Evolutionary conservation across 2,888 invertebrate genomes (phyloP).

Genomic region (Drosophila longiperda): DNA sequence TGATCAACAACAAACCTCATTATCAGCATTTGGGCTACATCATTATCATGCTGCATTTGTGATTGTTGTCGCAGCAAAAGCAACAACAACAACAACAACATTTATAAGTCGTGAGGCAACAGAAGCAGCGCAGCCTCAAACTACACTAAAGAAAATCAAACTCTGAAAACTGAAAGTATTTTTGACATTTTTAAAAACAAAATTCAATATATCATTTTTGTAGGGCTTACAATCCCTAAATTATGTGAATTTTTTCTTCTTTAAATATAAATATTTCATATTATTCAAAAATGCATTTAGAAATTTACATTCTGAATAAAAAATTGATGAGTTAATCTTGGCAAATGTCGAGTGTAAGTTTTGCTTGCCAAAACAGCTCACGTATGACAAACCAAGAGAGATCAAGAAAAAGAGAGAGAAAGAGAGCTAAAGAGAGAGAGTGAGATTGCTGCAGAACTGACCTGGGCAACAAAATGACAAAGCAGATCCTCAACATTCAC

Average conservation of each 20-base stretch:
- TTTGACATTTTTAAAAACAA: not conserved
- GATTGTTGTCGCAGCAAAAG: conserved; percentile 66
- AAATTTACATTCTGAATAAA: not conserved
- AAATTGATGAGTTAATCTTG: not conserved
- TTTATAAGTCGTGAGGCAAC: conserved; percentile 71
- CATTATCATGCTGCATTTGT: conserved; percentile 67
- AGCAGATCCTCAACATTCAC: conserved; percentile 64
- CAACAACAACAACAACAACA: conserved; percentile 35
- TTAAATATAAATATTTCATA: not conserved
- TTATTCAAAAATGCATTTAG: not conserved
- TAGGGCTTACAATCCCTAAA: no score
- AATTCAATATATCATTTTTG: not conserved
- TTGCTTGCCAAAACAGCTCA: conserved; percentile 58
- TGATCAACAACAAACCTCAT: conserved; percentile 60
- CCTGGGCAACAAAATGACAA: conserved; percentile 64
- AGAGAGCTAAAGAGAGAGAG: not conserved
- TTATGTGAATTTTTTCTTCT: no score
- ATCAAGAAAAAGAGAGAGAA: not conserved
- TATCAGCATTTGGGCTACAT: conserved; percentile 61
- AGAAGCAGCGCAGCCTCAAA: conserved; percentile 54
- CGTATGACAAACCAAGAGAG: conserved; percentile 35
- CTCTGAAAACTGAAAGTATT: accelerated
- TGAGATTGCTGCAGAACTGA: conserved; percentile 55
- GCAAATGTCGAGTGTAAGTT: conserved; percentile 25
- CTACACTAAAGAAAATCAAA: not conserved